Evolutionary conservation across 1,140 invertebrate genomes (phyloP).

Genomic region (Dolichoris vasculosae): DNA sequence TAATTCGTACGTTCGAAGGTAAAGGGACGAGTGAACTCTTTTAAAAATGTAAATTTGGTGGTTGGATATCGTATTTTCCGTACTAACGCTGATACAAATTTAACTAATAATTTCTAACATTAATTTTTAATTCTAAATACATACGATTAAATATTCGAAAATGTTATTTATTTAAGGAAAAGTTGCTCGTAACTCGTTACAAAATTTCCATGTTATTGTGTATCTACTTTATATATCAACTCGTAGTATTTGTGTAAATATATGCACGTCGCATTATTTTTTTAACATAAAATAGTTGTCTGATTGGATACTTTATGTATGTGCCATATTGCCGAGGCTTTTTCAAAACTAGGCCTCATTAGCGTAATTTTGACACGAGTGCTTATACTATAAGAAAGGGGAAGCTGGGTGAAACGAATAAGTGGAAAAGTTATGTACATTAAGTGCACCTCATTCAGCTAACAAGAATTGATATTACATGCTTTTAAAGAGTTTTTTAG

Average conservation of each 20-base stretch:
- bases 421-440: constrained; percentile 22
- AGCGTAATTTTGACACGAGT: constrained; percentile 42
- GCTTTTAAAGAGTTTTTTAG: not conserved
- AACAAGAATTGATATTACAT: constrained; percentile 13
- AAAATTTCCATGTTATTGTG: too few species aligned
- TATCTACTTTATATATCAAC: too few species aligned
- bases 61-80: not conserved
- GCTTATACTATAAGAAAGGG: not conserved
- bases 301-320: constrained; percentile 16
- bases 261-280: not conserved
- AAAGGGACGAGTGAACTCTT: not conserved
- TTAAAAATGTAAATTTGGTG: not conserved
- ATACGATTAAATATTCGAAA: too few species aligned
- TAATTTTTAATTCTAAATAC: too few species aligned
- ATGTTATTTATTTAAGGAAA: too few species aligned
- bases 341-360: constrained; percentile 49
- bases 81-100: not conserved
- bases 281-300: not conserved
- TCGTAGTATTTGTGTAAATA: not conserved
- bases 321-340: constrained; percentile 7
- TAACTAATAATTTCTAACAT: too few species aligned
- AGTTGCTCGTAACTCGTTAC: too few species aligned
- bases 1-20: not conserved
- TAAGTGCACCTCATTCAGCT: not conserved
- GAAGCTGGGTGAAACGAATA: not conserved